phyloP scores from a whole-genome alignment of 2,888 invertebrate genomes.

The Chloromyia formosa region DNA sequence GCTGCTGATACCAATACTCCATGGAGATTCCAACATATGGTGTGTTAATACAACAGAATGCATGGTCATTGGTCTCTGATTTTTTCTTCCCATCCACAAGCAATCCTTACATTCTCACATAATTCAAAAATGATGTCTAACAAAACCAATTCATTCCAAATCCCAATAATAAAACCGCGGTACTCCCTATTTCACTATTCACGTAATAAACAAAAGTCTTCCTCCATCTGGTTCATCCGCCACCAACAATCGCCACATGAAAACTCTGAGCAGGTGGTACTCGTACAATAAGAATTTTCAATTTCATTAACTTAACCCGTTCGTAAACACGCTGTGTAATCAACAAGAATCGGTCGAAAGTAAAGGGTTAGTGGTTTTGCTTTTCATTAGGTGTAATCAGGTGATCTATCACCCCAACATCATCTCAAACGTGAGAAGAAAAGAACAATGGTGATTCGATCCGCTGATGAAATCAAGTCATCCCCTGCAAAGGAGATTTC shows the following conservation, averaged over 20 bases:
- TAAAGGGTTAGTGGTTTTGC: slow-evolving; percentile 35
- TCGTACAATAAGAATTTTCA: slow-evolving; percentile 20
- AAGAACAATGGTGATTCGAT: slow-evolving; percentile 10
- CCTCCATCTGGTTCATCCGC: slow-evolving; percentile 6
- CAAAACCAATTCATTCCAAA: no score
- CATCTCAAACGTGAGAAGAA: slow-evolving; percentile 24
- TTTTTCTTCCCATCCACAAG: no score
- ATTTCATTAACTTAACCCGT: slow-evolving; percentile 38
- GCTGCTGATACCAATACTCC: no score
- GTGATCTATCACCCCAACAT: slow-evolving; percentile 13
- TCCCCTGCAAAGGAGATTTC: slow-evolving; percentile 5
- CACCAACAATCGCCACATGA: not conserved
- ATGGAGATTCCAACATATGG: no score
- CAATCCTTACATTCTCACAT: no score
- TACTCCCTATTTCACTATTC: no score
- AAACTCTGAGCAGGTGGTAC: slow-evolving; percentile 25
- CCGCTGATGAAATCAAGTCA: slow-evolving; percentile 11
- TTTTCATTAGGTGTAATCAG: slow-evolving; percentile 33
- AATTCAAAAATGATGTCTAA: no score
- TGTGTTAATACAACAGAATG: no score
- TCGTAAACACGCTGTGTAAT: slow-evolving; percentile 19
- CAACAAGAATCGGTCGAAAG: not conserved
- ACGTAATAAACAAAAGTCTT: no score
- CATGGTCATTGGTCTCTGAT: no score
- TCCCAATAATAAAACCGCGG: no score